Conservation (phyloP, 35 echinoderm and acorn worm genomes). For the Patiria miniata region DNA sequence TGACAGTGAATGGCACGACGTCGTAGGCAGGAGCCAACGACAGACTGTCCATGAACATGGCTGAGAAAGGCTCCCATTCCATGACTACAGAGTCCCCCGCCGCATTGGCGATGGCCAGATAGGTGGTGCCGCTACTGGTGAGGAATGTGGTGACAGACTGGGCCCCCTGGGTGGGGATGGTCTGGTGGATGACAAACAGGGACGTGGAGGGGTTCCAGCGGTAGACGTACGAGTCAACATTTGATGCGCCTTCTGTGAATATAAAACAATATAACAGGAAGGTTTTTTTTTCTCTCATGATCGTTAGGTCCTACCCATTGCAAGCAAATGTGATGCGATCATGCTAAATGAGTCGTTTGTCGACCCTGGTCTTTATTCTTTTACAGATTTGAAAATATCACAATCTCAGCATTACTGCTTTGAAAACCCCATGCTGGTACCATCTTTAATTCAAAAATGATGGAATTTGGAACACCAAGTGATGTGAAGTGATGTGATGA, state of each 20-base stretch:
- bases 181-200: slow-evolving; percentile 66
- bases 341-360: too few species aligned
- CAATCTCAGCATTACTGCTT: too few species aligned
- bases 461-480: too few species aligned
- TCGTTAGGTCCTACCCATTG: too few species aligned
- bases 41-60: slow-evolving; percentile 39
- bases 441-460: too few species aligned
- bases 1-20: slow-evolving; percentile 31
- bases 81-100: slow-evolving; percentile 59
- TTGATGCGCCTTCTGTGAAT: slow-evolving; percentile 53
- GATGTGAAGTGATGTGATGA: too few species aligned
- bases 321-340: too few species aligned
- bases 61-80: slow-evolving; percentile 81
- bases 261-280: not conserved
- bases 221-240: slow-evolving; percentile 75
- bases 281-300: too few species aligned
- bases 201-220: slow-evolving; percentile 63
- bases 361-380: too few species aligned
- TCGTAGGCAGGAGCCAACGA: slow-evolving; percentile 36
- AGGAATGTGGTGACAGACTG: slow-evolving; percentile 67
- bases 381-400: too few species aligned
- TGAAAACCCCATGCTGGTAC: too few species aligned
- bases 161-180: slow-evolving; percentile 66
- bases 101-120: slow-evolving; percentile 64
- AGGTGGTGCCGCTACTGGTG: slow-evolving; percentile 54